These are phyloP conservation scores for Elegia similella DNA, from an alignment of 2,888 invertebrate genomes.

Conservation along the genomic window DNA sequence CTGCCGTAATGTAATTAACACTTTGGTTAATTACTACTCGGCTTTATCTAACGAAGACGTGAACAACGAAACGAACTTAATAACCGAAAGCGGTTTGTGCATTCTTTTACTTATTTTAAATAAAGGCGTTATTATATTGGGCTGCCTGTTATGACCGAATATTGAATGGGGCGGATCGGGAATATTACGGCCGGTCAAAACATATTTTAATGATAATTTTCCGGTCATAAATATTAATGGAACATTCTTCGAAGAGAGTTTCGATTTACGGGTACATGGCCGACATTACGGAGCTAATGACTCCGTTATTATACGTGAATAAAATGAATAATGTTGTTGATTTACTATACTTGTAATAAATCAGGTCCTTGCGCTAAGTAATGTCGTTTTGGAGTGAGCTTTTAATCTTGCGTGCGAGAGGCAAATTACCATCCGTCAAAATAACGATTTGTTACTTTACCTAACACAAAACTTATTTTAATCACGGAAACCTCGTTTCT, in stretches of 20 bases:
- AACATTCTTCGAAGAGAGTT: conserved; percentile 53
- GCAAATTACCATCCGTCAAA: conserved; percentile 29
- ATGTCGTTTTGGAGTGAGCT: neutral
- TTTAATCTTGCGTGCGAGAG: conserved; percentile 30
- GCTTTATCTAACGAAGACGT: conserved; percentile 4
- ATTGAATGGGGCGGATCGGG: conserved; percentile 55
- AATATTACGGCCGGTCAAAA: conserved; percentile 58
- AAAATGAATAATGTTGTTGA: conserved; percentile 14
- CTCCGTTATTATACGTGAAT: conserved; percentile 25
- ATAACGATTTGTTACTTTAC: conserved; percentile 31
- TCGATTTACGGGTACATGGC: conserved; percentile 50
- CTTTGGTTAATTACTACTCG: conserved; percentile 7
- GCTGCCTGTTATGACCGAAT: conserved; percentile 37
- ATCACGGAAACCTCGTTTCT: neutral
- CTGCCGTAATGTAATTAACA: conserved; percentile 7
- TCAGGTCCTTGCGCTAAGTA: neutral
- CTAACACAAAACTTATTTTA: neutral
- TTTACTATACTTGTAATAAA: neutral
- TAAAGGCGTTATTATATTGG: conserved; percentile 34
- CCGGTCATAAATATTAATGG: conserved; percentile 75
- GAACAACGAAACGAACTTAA: conserved; percentile 4
- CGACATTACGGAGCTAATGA: conserved; percentile 39
- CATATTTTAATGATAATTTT: conserved; percentile 74
- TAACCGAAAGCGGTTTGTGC: neutral
- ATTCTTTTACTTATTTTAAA: conserved; percentile 3